Evolutionary conservation across 2,797 vertebrate species (phyloP).

Genomic region (Lepilemur septentrionalis): DNA sequence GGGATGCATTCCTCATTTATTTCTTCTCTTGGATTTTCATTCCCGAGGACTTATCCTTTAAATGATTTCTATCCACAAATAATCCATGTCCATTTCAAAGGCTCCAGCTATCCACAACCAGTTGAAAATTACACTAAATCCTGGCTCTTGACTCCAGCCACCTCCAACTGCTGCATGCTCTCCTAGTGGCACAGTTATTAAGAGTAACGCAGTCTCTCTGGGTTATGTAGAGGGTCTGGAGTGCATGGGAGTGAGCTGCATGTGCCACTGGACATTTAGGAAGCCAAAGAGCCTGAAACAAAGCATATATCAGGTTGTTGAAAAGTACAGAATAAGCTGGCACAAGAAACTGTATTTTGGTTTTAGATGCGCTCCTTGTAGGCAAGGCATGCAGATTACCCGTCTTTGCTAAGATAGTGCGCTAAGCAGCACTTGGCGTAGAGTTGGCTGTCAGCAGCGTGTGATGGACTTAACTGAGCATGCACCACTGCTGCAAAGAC

Average conservation of each 20-base stretch:
- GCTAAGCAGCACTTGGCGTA: not conserved
- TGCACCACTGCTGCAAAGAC: not conserved
- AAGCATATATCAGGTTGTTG: not conserved
- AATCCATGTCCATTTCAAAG: constrained; percentile 21
- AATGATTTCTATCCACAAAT: constrained; percentile 21
- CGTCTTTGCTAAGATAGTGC: not conserved
- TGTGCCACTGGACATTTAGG: not conserved
- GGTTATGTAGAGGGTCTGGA: not conserved
- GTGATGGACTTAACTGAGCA: not conserved
- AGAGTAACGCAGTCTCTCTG: not conserved
- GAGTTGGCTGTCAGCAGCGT: not conserved
- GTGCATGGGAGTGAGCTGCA: not conserved
- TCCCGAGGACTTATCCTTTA: not conserved
- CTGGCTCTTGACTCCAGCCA: not conserved
- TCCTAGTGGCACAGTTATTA: not conserved
- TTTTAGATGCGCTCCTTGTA: not conserved
- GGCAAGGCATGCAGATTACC: not conserved
- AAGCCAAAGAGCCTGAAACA: not conserved
- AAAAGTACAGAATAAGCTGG: not conserved
- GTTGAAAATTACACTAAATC: not conserved
- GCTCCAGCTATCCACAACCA: not conserved
- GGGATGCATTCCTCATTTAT: not conserved
- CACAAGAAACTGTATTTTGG: not conserved
- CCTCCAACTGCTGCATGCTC: not conserved
- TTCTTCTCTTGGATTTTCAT: constrained; percentile 34